phyloP scores from a whole-genome alignment of 2,888 invertebrate genomes.

The Scaptomyza reducta region DNA sequence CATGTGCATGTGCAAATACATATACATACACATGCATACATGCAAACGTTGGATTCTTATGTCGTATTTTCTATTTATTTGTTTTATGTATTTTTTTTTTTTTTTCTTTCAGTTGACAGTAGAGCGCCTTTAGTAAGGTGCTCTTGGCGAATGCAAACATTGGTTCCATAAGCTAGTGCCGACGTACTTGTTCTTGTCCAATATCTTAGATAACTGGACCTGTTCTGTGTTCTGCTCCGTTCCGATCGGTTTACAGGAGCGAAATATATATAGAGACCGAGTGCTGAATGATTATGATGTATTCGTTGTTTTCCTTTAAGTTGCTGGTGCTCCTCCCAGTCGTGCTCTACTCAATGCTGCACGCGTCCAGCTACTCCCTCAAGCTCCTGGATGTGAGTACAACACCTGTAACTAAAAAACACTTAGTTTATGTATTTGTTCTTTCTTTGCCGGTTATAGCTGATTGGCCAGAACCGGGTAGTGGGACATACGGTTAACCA shows the following conservation, averaged over 20 bases:
- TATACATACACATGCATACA: not conserved
- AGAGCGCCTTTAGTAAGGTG: slow-evolving; percentile 95
- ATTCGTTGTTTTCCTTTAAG: slow-evolving; percentile 96
- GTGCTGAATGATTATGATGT: slow-evolving; percentile 89
- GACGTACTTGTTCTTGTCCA: slow-evolving; percentile 88
- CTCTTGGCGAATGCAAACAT: slow-evolving; percentile 95
- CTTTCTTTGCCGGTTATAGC: slow-evolving; percentile 85
- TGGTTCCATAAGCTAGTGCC: slow-evolving; percentile 95
- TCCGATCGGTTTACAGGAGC: slow-evolving; percentile 90
- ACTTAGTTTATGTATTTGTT: not conserved
- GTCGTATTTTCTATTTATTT: not conserved
- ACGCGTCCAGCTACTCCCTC: slow-evolving; percentile 96
- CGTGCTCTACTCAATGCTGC: slow-evolving; percentile 95
- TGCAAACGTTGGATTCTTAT: not conserved
- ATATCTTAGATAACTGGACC: slow-evolving; percentile 91
- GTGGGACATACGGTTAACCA: slow-evolving; percentile 93
- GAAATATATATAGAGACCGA: not conserved
- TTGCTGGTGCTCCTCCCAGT: slow-evolving; percentile 95
- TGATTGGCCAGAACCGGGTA: slow-evolving; percentile 94
- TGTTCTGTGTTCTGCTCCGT: slow-evolving; percentile 77
- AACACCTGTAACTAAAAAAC: not conserved
- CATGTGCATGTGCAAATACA: not conserved
- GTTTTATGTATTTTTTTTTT: not conserved
- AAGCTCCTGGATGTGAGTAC: slow-evolving; percentile 94
- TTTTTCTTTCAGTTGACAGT: slow-evolving; percentile 87